These are phyloP conservation scores for Crepidodera aurea DNA, from an alignment of 2,888 invertebrate species.

Conservation along the genomic window DNA sequence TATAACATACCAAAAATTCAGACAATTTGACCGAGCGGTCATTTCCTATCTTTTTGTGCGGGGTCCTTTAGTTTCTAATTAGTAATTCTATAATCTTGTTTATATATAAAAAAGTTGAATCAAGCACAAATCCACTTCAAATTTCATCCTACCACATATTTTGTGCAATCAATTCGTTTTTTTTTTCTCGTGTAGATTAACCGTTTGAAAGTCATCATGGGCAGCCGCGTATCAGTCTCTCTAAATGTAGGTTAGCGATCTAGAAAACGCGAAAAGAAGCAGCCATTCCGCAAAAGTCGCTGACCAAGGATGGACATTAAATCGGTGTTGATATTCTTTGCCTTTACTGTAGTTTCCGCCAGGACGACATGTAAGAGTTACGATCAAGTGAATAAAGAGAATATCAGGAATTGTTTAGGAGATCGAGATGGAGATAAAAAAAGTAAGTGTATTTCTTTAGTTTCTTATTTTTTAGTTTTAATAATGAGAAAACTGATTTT, in stretches of 20 bases:
- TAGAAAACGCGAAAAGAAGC: slow-evolving; percentile 20
- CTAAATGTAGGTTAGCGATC: slow-evolving; percentile 33
- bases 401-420: slow-evolving; percentile 39
- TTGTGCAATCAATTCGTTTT: neutral
- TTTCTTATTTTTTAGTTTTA: no score
- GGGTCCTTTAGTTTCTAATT: no score
- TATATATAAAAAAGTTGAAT: no score
- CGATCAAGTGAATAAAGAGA: slow-evolving; percentile 40
- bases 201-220: slow-evolving; percentile 7
- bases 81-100: no score
- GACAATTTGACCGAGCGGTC: no score
- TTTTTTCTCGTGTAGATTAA: neutral
- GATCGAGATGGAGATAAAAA: neutral
- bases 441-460: neutral
- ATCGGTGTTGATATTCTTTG: slow-evolving; percentile 27
- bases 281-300: slow-evolving; percentile 33
- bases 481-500: no score
- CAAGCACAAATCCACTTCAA: no score
- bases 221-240: neutral
- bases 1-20: no score
- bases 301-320: slow-evolving; percentile 38
- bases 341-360: slow-evolving; percentile 4
- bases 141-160: neutral
- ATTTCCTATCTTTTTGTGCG: no score
- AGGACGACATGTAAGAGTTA: slow-evolving; percentile 29